Evolutionary conservation across 2,113 vertebrate genomes (phyloP).

Genomic region (Argyrosomus japonicus): DNA sequence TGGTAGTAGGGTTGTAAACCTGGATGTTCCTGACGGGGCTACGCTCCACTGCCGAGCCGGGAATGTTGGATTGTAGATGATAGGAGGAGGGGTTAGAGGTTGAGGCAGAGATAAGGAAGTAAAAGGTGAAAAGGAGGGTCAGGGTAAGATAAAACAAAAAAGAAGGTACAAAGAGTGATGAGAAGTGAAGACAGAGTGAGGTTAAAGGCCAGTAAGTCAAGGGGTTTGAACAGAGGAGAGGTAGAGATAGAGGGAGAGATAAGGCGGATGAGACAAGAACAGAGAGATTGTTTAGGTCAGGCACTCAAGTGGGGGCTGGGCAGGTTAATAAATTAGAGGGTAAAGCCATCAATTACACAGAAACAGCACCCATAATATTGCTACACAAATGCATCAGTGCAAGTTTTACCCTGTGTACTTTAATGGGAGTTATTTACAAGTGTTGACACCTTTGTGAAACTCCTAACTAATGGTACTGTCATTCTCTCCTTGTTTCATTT

Average conservation of each 20-base stretch:
- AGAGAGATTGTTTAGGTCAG: conserved; percentile 5
- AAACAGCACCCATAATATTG: not conserved
- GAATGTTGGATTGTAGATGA: conserved; percentile 5
- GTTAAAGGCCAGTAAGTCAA: conserved; percentile 18
- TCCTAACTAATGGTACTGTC: not conserved
- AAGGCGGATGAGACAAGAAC: conserved; percentile 13
- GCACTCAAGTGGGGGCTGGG: not conserved
- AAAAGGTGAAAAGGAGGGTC: conserved; percentile 21
- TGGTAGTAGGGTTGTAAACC: conserved; percentile 94
- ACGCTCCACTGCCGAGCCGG: conserved; percentile 87
- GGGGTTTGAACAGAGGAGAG: conserved; percentile 9
- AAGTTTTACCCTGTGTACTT: not conserved
- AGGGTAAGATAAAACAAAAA: not conserved
- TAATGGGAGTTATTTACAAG: conserved; percentile 8
- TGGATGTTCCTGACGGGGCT: conserved; percentile 90
- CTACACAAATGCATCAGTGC: not conserved
- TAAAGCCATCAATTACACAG: conserved; percentile 2
- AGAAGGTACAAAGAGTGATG: conserved; percentile 13
- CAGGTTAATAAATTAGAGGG: conserved; percentile 20
- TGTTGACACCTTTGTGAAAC: conserved; percentile 14
- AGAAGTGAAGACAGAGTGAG: conserved; percentile 26
- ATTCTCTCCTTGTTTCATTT: conserved; percentile 13
- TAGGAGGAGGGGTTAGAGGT: not conserved
- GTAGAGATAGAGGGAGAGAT: not conserved
- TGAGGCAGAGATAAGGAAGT: conserved; percentile 11